Conservation (phyloP, 2,888 invertebrate genomes). For the Aporophyla lueneburgensis region DNA sequence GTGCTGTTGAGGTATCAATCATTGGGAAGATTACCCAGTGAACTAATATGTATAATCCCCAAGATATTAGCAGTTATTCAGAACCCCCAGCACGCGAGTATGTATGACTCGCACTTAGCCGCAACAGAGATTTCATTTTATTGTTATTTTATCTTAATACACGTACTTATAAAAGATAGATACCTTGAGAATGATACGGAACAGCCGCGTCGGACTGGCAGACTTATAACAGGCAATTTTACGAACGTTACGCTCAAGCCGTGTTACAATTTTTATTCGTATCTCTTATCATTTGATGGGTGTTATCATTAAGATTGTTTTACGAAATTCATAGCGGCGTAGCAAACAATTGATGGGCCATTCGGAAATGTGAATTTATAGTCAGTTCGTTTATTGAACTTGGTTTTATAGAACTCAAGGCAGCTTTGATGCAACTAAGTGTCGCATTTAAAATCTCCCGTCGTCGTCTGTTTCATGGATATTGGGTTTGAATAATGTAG, state of each 20-base stretch:
- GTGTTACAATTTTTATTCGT: constrained; percentile 48
- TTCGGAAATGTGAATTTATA: constrained; percentile 21
- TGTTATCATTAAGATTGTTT: constrained; percentile 63
- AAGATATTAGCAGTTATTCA: constrained; percentile 2
- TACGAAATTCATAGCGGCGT: constrained; percentile 50
- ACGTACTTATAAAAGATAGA: constrained; percentile 41
- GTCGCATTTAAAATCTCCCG: not conserved
- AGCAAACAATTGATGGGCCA: constrained; percentile 36
- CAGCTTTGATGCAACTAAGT: not conserved
- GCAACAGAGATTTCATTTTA: constrained; percentile 51
- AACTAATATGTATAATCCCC: too few species aligned
- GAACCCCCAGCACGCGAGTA: not conserved
- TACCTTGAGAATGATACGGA: constrained; percentile 47
- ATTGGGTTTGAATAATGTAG: constrained; percentile 11
- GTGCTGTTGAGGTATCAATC: not conserved
- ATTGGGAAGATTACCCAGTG: not conserved
- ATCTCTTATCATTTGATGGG: constrained; percentile 66
- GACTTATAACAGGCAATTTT: constrained; percentile 32
- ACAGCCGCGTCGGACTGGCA: constrained; percentile 11
- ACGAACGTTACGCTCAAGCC: constrained; percentile 41
- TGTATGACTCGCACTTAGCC: not conserved
- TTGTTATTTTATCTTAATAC: constrained; percentile 47
- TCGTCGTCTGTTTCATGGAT: constrained; percentile 1
- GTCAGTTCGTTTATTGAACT: not conserved
- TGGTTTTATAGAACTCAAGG: not conserved